Conservation (phyloP, 2,888 invertebrate genomes). For the Synergus laeviventris region DNA sequence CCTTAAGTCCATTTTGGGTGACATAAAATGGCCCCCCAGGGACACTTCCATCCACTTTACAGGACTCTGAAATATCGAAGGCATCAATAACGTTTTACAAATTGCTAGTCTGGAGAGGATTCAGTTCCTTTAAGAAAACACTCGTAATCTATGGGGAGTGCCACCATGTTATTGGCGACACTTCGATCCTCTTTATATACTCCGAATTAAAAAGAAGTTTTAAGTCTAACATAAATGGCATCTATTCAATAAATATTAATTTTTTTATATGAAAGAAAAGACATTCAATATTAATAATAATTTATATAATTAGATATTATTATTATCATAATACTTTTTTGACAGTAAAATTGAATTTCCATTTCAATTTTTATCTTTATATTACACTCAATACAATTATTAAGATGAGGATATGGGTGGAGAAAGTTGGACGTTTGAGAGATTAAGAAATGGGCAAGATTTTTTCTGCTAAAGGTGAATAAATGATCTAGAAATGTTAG, state of each 20-base stretch:
- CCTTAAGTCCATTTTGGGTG: conserved; percentile 43
- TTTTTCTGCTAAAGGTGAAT: conserved; percentile 39
- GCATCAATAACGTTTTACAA: conserved; percentile 72
- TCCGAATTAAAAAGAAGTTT: conserved; percentile 48
- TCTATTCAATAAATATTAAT: background rate
- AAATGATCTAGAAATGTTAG: conserved; percentile 45
- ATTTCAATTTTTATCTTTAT: background rate
- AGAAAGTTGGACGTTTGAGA: background rate
- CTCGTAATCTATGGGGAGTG: conserved; percentile 53
- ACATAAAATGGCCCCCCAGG: conserved; percentile 50
- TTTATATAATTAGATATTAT: no score
- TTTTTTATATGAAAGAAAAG: no score
- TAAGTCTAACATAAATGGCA: no score
- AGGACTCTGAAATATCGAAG: conserved; percentile 71
- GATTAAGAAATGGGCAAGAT: background rate
- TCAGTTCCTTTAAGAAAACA: conserved; percentile 54
- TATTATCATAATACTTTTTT: no score
- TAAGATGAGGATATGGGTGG: no score
- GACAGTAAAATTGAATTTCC: background rate
- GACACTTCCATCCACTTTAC: conserved; percentile 65
- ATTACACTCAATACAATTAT: no score
- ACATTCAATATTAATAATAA: no score
- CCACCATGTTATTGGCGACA: conserved; percentile 44
- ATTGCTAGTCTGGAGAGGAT: conserved; percentile 51
- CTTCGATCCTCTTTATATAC: conserved; percentile 28